Evolutionary conservation across 2,113 vertebrate species (phyloP).

Genomic region (Paracanthobrama guichenoti): DNA sequence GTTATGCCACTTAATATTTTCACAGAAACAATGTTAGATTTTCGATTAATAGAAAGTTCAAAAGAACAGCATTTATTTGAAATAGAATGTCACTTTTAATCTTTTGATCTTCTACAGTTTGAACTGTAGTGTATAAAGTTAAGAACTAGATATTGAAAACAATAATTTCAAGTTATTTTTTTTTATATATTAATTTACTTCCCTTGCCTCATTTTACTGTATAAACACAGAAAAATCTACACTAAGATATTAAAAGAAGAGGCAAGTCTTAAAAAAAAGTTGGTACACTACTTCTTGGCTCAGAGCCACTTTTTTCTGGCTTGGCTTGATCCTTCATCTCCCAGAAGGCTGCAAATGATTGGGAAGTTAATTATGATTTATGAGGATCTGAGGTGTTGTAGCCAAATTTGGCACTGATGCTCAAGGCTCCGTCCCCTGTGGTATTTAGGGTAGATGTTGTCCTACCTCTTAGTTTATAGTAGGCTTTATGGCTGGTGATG

Average conservation of each 20-base stretch:
- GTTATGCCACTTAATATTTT: too few species aligned
- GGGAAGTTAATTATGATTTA: conserved; percentile 49
- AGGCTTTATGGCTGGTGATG: conserved; percentile 85
- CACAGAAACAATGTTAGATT: too few species aligned
- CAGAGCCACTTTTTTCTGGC: conserved; percentile 23
- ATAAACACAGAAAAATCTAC: conserved; percentile 9
- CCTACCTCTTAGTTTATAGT: conserved; percentile 91
- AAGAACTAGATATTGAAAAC: not conserved
- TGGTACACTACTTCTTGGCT: conserved; percentile 32
- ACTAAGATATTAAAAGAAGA: conserved; percentile 30
- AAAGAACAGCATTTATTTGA: too few species aligned
- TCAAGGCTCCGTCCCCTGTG: conserved; percentile 14
- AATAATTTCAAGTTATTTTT: not conserved
- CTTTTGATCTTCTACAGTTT: too few species aligned
- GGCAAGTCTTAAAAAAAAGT: conserved; percentile 1
- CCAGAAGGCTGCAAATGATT: conserved; percentile 44
- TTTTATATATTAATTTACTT: not conserved
- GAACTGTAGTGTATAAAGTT: not conserved
- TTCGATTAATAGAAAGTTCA: too few species aligned
- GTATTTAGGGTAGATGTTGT: not conserved
- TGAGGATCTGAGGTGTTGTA: conserved; percentile 25
- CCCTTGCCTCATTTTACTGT: not conserved
- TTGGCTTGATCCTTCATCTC: conserved; percentile 33
- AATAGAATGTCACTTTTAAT: too few species aligned
- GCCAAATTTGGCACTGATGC: conserved; percentile 37